A percentile compares a stretch with the other conserved stretches of the same genome.
phyloP scores from a whole-genome alignment of 1,140 invertebrate genomes.

The Heliconius nattereri region DNA sequence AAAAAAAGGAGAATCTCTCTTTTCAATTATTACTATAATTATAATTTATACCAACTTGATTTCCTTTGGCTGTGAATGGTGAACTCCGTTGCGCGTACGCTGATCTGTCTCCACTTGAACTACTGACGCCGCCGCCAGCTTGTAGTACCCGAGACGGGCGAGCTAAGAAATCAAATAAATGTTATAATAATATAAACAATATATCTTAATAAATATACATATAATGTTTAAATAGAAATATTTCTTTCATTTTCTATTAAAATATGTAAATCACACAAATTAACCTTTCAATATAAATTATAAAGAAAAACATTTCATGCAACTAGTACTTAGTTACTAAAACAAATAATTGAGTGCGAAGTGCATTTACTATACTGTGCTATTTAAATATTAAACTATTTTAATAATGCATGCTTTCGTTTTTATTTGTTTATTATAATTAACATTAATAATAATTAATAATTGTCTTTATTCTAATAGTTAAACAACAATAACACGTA shows the following conservation, averaged over 20 bases:
- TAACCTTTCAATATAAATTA: neutral
- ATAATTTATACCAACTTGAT: constrained; percentile 54
- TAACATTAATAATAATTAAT: neutral
- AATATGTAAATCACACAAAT: neutral
- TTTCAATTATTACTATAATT: constrained; percentile 16
- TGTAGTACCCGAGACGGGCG: constrained; percentile 79
- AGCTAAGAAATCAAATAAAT: constrained; percentile 54
- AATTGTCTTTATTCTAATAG: neutral
- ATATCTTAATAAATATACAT: neutral
- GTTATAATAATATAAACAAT: neutral
- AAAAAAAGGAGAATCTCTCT: neutral
- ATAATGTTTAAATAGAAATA: neutral
- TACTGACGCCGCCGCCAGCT: constrained; percentile 76
- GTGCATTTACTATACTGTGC: neutral
- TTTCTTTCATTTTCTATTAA: neutral
- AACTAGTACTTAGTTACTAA: neutral
- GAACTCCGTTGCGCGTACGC: constrained; percentile 72
- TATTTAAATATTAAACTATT: constrained; percentile 8
- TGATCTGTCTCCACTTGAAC: constrained; percentile 67
- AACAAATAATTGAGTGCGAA: neutral
- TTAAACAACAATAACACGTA: no score
- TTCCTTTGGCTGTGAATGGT: constrained; percentile 63
- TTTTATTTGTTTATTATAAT: neutral
- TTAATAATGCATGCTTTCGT: neutral
- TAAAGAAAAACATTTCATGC: neutral